phyloP scores from a whole-genome alignment of 2,797 vertebrate genomes.

The Xyrichtys novacula region DNA sequence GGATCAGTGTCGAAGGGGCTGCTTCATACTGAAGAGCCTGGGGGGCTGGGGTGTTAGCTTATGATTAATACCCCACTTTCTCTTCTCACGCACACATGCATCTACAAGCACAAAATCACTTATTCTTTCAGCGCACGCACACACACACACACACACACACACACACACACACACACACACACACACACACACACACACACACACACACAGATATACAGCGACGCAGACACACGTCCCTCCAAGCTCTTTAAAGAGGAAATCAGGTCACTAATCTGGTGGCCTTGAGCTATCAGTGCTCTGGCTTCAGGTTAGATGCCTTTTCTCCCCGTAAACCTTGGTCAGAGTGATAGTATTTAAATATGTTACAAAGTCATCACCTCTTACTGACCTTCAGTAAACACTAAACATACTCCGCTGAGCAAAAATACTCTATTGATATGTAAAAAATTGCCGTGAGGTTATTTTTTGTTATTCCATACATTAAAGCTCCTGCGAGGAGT shows the following conservation, averaged over 20 bases:
- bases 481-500: too few relatives aligned
- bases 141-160: constrained; percentile 14
- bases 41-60: constrained; percentile 46
- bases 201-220: constrained; percentile 9
- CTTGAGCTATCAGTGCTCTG: constrained; percentile 67
- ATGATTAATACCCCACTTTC: constrained; percentile 76
- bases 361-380: constrained; percentile 35
- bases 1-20: constrained; percentile 66
- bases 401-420: background rate
- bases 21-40: constrained; percentile 43
- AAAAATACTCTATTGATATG: constrained; percentile 10
- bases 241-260: constrained; percentile 77
- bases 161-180: constrained; percentile 13
- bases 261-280: constrained; percentile 81
- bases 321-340: constrained; percentile 27
- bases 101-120: constrained; percentile 28
- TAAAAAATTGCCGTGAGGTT: constrained; percentile 32
- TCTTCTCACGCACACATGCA: constrained; percentile 41
- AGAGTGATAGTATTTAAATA: constrained; percentile 39
- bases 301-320: constrained; percentile 62
- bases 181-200: constrained; percentile 28
- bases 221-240: constrained; percentile 34
- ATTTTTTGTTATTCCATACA: constrained; percentile 30
- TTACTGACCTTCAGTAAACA: constrained; percentile 28
- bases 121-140: constrained; percentile 19